phyloP scores from a whole-genome alignment of 1,140 invertebrate genomes.

The Drepana arcuata region DNA sequence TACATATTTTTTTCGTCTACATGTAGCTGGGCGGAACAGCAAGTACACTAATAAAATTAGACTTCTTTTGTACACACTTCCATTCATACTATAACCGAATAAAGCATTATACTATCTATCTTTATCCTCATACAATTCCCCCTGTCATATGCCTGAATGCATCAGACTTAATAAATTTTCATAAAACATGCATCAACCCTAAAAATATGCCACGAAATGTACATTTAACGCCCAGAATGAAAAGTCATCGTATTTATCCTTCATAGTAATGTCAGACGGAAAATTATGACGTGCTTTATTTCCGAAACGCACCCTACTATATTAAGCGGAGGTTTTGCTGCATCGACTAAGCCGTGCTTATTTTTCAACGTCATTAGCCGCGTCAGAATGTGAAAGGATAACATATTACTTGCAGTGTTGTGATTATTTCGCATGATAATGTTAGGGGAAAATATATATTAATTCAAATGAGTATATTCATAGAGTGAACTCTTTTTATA shows the following conservation, averaged over 20 bases:
- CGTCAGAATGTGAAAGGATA: slow-evolving; percentile 54
- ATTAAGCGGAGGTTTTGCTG: slow-evolving; percentile 22
- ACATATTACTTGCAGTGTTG: slow-evolving; percentile 54
- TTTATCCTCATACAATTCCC: too few relatives aligned
- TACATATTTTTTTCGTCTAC: too few relatives aligned
- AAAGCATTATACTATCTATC: too few relatives aligned
- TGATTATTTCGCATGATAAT: slow-evolving; percentile 22
- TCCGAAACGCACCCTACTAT: slow-evolving; percentile 31
- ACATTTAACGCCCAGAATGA: slow-evolving; percentile 2
- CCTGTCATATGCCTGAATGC: too few relatives aligned
- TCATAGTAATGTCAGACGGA: slow-evolving; percentile 15
- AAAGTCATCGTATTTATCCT: slow-evolving; percentile 10
- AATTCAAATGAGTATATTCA: too few relatives aligned
- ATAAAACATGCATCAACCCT: too few relatives aligned
- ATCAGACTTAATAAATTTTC: too few relatives aligned
- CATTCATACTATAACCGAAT: too few relatives aligned
- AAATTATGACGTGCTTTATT: slow-evolving; percentile 44
- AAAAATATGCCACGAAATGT: background rate
- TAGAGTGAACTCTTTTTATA: too few relatives aligned
- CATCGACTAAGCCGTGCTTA: slow-evolving; percentile 45
- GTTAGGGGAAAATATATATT: background rate
- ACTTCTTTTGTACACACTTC: too few relatives aligned
- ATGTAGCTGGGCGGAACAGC: too few relatives aligned
- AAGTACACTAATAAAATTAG: too few relatives aligned
- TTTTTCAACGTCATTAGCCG: slow-evolving; percentile 64